These are phyloP conservation scores for Mergus octosetaceus DNA, from an alignment of 2,797 vertebrate species.

Conservation along the genomic window DNA sequence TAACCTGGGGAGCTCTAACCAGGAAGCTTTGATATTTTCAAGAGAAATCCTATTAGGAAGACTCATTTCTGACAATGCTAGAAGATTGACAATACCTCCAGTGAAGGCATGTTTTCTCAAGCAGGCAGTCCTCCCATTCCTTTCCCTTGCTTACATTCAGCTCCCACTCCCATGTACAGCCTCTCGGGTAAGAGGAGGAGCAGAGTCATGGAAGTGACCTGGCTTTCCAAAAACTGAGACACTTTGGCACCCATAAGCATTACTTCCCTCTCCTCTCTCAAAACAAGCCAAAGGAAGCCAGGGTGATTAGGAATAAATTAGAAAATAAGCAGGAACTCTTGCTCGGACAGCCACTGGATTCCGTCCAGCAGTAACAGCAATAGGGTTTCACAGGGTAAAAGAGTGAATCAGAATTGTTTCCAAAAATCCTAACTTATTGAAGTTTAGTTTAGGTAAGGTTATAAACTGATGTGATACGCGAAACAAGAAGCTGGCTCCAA, in stretches of 20 bases:
- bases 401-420: background rate
- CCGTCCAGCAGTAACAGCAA: background rate
- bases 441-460: background rate
- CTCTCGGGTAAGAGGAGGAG: background rate
- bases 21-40: background rate
- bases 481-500: background rate
- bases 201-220: background rate
- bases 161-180: too few relatives aligned
- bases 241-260: background rate
- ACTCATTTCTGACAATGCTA: background rate
- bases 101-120: background rate
- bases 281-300: background rate
- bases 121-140: background rate
- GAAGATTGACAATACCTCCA: background rate
- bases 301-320: background rate
- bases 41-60: background rate
- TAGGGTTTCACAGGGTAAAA: background rate
- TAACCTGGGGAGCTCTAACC: background rate
- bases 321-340: background rate
- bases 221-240: background rate
- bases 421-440: background rate
- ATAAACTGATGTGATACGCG: background rate
- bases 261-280: background rate
- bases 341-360: background rate
- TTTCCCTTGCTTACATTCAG: background rate